Evolutionary conservation across 92 coral and sea anemone genomes (phyloP), one percentile per base, ranked within the genome.

Genomic region (Isaurus tuberculatus): DNA sequence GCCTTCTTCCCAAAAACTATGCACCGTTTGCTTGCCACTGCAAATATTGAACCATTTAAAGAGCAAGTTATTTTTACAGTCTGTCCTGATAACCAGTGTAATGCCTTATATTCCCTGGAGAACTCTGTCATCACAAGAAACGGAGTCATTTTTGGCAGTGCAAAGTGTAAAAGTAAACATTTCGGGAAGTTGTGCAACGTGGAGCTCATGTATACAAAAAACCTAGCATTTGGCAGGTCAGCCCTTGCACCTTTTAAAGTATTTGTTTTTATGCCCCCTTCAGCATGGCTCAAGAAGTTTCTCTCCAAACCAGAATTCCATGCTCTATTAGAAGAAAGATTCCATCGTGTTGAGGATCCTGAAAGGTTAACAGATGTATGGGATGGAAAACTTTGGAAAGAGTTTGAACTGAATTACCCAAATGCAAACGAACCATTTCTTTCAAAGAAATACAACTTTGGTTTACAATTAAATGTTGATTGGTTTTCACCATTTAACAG

Each of bases 231-330:
- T 57, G 72, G 74, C 26, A 73, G 72, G 22, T 57, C 32, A 42
- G 26, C 34, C 36, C 51, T 77, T 67, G 77, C 64, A 31, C 83
- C 84, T 23, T 68, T 46, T 30, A 86, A 86, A 51, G 77, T 75
- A 70, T 79, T 75, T 68, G 78, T 68, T 37, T 86, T 86, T 53
- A 64, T 86, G 6, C 80, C 89, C 8, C 85, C 89, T 17, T 86
- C 89, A n/a, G 71, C 64, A 3, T 86, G 89, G 89, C 48, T 86
- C 26, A 19, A 70, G 22, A 65, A 65, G 46, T 48, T 86, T 66
- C 80, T 86, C 70, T 36, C 57, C 28, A 31, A 71, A 37, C 32
- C 61, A 55, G 84, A 71, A 36, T 86, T 86, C 44, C n/a, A 13
- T 17, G 66, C 29, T 53, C 78, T 86, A 14, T 49, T 86, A 19